Base-by-base conservation (phyloP, 2,113 vertebrate species). In the Cisticola juncidis region DNA sequence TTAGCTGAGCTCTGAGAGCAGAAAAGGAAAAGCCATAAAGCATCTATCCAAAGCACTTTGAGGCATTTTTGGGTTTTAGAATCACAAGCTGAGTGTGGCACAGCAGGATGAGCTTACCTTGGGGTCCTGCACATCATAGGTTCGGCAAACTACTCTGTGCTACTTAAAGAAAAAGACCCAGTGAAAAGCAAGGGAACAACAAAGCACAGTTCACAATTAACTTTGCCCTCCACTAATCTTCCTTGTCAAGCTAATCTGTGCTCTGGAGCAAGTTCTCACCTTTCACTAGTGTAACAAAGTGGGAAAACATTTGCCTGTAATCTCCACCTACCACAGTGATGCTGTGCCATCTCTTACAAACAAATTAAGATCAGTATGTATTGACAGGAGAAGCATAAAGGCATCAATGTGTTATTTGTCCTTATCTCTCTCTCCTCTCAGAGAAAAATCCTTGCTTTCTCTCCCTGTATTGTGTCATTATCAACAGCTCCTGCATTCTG, bases 111-210 rank as follows among this genome's bases (percentile, higher is more conserved):
- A 60, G 50, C 96, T 97, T 69, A 99, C 99, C 98, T 99, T 99
- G 88, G 98, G 98, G 93, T 99, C 99, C 92, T 96, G 97, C 17
- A 98, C 81, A 54, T 99, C 98, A 11, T 99, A 99, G 16, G 98
- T 99, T 94, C 98, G 98, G 97, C 99, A 99, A 92, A 98, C 70
- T 64, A 98, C 97, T 98, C 99, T 99, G 97, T 74, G 96, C n/a
- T 88, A 68, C 96, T 99, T 98, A 98, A 99, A 98, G 98, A 98
- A 87, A 71, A 78, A 94, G 21, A 40, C 31, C 71, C 62, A 77
- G 42, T 60, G 25, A 71, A 84, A 88, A 58, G 80, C 38, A 94
- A 71, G 62, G 72, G 78, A 62, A 6, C 2, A 2, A 69, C 3
- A 11, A 48, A 29, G 7, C 91, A 47, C 47, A 54, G 77, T 47